phyloP scores from a whole-genome alignment of 35 echinoderm and acorn worm genomes.

The Ophiothrix spiculata region DNA sequence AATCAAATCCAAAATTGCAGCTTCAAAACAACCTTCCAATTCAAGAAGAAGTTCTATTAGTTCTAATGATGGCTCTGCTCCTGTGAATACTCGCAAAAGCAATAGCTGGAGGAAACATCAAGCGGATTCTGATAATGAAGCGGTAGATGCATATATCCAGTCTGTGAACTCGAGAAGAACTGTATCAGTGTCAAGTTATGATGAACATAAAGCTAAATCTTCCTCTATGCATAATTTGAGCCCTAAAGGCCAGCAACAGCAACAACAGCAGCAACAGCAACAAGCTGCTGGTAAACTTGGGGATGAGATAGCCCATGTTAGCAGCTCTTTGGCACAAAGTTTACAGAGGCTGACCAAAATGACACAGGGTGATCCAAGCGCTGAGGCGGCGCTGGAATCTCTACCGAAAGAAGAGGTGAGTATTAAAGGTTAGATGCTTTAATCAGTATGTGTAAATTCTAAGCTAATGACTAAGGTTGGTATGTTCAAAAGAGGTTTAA shows the following conservation, averaged over 20 bases:
- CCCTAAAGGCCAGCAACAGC: not conserved
- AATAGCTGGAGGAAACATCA: not conserved
- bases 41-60: conserved; percentile 48
- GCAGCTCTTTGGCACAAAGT: conserved; percentile 52
- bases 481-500: too few relatives aligned
- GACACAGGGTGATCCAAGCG: not conserved
- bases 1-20: conserved; percentile 25
- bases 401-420: too few relatives aligned
- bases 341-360: conserved; percentile 51
- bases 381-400: not conserved
- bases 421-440: too few relatives aligned
- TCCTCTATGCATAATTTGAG: conserved; percentile 13
- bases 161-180: conserved; percentile 23
- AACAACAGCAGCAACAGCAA: conserved; percentile 27
- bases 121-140: conserved; percentile 33
- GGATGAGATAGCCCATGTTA: conserved; percentile 56
- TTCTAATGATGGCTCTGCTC: conserved; percentile 26
- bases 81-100: conserved; percentile 24
- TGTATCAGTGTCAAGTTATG: conserved; percentile 6
- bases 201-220: conserved; percentile 24
- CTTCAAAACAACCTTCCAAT: conserved; percentile 21
- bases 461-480: too few relatives aligned
- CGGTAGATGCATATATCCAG: conserved; percentile 46
- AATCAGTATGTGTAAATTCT: too few relatives aligned
- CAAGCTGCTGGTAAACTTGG: conserved; percentile 26